Evolutionary conservation across 2,797 vertebrate species (phyloP), one percentile per base, ranked within the genome.

Genomic region (Alcedo quadribrachys): DNA sequence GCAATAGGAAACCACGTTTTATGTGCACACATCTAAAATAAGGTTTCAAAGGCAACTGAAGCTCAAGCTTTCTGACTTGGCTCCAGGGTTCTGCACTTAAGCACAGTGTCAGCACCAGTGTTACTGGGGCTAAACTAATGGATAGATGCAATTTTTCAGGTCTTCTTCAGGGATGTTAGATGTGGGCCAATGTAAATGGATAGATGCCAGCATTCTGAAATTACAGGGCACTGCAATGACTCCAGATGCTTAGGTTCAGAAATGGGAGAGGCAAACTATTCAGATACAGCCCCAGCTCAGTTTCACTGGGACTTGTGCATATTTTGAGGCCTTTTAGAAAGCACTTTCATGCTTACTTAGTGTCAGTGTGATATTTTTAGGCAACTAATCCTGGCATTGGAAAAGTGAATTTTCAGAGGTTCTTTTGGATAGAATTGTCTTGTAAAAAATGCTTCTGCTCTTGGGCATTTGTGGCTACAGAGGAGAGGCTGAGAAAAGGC

Each of bases 191-290:
- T 76, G 51, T 67, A 93, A 95, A 85, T 71, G 32, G 30, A 40
- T 32, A 16, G 68, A 63, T 92, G 42, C 74, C 82, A 81, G 70
- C 21, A n/a, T 84, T 86, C 70, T 91, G 77, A 88, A 93, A 86
- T 90, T 92, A 88, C 54, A 95, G 87, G 70, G 53, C 65, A 79
- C 53, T 24, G 24, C 42, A 68, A 81, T 85, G 78, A 46, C 53
- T 90, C 21, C n/a, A 79, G 33, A 22, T 93, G 35, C 78, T 87
- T 35, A n/a, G 50, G 21, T 37, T 70, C 53, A 68, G 65, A 28
- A 82, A 42, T 62, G 70, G 60, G 43, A 92, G 85, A 86, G 40
- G 55, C 28, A 46, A 50, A 32, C 77, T 66, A 78, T 33, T 19
- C 46, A 33, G 32, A 14, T 88, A 3, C 16, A 45, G 43, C 21